Evolutionary conservation across 1,140 invertebrate species (phyloP).

Genomic region (Drosophila jambulina): DNA sequence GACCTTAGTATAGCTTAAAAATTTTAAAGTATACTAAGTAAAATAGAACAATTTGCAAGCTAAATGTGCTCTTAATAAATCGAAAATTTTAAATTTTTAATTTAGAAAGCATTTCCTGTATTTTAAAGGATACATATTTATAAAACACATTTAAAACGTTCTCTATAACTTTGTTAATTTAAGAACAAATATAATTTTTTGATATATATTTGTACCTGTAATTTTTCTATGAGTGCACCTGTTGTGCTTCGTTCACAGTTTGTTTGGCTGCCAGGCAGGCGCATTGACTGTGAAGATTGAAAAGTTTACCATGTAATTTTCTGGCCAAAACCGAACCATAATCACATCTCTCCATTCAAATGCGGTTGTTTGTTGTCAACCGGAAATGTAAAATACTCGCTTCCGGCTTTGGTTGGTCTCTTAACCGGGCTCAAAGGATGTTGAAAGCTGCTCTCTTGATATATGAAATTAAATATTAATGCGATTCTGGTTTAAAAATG

Average conservation of each 20-base stretch:
- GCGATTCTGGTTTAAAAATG: slow-evolving; percentile 32
- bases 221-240: slow-evolving; percentile 8
- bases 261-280: slow-evolving; percentile 32
- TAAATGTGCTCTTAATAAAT: not conserved
- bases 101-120: not conserved
- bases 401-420: slow-evolving; percentile 31
- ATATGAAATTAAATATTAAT: slow-evolving; percentile 43
- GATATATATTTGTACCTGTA: not conserved
- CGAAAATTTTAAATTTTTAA: too few relatives aligned
- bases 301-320: slow-evolving; percentile 42
- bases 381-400: slow-evolving; percentile 49
- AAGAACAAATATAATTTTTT: not conserved
- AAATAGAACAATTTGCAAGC: too few relatives aligned
- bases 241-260: slow-evolving; percentile 40
- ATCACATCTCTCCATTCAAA: slow-evolving; percentile 28
- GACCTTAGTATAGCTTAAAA: too few relatives aligned
- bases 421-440: slow-evolving; percentile 53
- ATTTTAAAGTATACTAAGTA: accelerated
- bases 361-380: slow-evolving; percentile 24
- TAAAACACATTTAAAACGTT: not conserved
- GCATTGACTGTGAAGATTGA: slow-evolving; percentile 59
- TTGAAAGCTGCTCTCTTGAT: slow-evolving; percentile 14
- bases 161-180: not conserved
- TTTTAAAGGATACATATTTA: not conserved
- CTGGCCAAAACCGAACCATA: slow-evolving; percentile 26